Conservation (phyloP, 2,797 vertebrate genomes). For the Acipenser ruthenus region DNA sequence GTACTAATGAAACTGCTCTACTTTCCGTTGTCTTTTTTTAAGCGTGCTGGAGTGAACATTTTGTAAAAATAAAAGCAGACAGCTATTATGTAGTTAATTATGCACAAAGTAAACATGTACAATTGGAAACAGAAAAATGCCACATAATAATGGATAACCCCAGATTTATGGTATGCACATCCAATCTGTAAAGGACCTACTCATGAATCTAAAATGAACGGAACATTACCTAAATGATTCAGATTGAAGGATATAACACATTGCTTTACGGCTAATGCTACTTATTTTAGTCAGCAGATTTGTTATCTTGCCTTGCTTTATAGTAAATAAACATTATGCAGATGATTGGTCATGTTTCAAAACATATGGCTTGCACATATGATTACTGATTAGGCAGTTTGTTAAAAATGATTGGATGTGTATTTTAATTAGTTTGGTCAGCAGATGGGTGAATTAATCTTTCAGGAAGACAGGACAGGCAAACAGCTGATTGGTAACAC, state of each 20-base stretch:
- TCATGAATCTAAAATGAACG: constrained; percentile 78
- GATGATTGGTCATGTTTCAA: constrained; percentile 62
- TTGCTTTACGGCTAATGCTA: constrained; percentile 66
- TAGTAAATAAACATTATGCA: constrained; percentile 65
- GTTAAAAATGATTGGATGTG: constrained; percentile 51
- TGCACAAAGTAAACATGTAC: constrained; percentile 66
- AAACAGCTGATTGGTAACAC: neutral
- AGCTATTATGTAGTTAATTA: constrained; percentile 66
- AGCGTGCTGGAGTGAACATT: constrained; percentile 48
- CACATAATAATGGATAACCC: constrained; percentile 64
- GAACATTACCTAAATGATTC: constrained; percentile 81
- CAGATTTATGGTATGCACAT: constrained; percentile 62
- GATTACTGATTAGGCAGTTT: constrained; percentile 48
- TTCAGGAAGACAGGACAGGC: neutral
- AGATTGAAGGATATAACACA: constrained; percentile 72
- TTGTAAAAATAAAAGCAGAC: constrained; percentile 42
- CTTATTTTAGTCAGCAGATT: constrained; percentile 70
- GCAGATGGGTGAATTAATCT: constrained; percentile 29
- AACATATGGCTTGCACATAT: constrained; percentile 56
- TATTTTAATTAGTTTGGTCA: constrained; percentile 52
- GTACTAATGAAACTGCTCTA: constrained; percentile 44
- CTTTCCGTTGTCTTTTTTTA: constrained; percentile 49
- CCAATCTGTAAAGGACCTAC: constrained; percentile 56
- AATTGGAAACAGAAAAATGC: constrained; percentile 57
- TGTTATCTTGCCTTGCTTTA: constrained; percentile 67